These are phyloP conservation scores for Seira sanloemensis DNA, from an alignment of 2,888 invertebrate species.

Conservation along the genomic window DNA sequence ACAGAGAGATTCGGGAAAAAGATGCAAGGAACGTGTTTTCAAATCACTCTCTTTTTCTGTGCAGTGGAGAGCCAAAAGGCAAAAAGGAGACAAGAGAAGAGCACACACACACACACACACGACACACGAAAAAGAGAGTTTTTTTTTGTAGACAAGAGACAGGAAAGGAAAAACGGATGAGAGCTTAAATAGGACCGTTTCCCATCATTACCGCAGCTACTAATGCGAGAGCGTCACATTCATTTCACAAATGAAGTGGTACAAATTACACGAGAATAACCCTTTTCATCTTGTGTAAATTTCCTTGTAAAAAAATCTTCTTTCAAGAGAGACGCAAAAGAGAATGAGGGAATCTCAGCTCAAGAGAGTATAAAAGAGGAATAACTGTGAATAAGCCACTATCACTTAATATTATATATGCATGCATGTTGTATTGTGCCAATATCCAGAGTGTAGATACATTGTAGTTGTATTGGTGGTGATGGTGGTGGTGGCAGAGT, in stretches of 20 bases:
- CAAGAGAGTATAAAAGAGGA: slow-evolving; percentile 9
- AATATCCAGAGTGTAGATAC: neutral
- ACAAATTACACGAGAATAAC: slow-evolving; percentile 67
- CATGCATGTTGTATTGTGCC: neutral
- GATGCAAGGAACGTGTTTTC: slow-evolving; percentile 63
- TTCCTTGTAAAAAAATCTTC: slow-evolving; percentile 65
- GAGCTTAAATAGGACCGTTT: slow-evolving; percentile 67
- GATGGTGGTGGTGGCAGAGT: slow-evolving; percentile 9
- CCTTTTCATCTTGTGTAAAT: slow-evolving; percentile 66
- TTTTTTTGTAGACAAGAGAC: slow-evolving; percentile 37
- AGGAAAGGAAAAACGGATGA: slow-evolving; percentile 68
- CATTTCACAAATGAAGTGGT: slow-evolving; percentile 68
- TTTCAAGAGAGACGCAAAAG: slow-evolving; percentile 52
- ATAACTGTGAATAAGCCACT: slow-evolving; percentile 16
- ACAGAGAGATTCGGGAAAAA: slow-evolving; percentile 34
- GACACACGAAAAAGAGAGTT: slow-evolving; percentile 19
- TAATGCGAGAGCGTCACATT: slow-evolving; percentile 68
- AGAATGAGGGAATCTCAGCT: slow-evolving; percentile 21
- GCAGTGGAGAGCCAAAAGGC: slow-evolving; percentile 42
- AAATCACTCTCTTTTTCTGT: slow-evolving; percentile 50
- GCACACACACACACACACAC: neutral
- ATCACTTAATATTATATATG: slow-evolving; percentile 5
- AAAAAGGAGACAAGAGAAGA: neutral
- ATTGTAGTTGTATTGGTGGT: neutral
- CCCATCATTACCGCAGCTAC: slow-evolving; percentile 68